Evolutionary conservation across 2,888 invertebrate genomes (phyloP), one percentile per base, ranked within the genome.

Genomic region (Ecdyonurus torrentis): DNA sequence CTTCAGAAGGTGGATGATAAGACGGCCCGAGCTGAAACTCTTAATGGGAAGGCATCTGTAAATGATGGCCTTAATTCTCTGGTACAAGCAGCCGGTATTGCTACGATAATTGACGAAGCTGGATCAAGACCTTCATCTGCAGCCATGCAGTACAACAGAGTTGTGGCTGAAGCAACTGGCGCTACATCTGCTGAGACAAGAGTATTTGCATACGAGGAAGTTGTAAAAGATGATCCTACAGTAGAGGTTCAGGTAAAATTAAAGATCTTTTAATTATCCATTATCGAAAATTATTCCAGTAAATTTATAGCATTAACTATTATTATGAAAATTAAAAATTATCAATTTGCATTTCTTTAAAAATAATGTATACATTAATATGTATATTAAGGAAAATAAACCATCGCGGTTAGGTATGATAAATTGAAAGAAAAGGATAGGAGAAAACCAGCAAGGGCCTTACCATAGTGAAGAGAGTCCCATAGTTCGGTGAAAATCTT

Each of bases 91-190:
- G 70, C 76, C 1, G 75, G 76, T 63, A 75, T 77, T 64, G 77
- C 77, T 70, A 76, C 77, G 61, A 75, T 77, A 58, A 67, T 65
- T 50, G 67, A 67, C 52, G 63, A 63, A 50, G 66, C 65, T n/a
- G 66, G 65, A 25, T 5, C 5, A 5, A 55, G 67, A 62, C 19
- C 74, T 74, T 3, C 70, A 75, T 64, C 74, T 75, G 52, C 75
- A 75, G 55, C 55, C 5, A n/a, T 55, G 66, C 76, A 76, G 66
- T 75, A 75, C 67, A 76, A 76, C 70, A 75, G 75, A 70, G 75
- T 59, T 60, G 64, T 55, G 61, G 63, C 52, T 19, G 25, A 55
- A 58, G 62, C 62, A 55, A 22, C 62, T 37, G 53, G 53, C 23
- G 25, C 24, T 22, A 22, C 23, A 10, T 5, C 37, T 10, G 37